These are phyloP conservation scores for Solea senegalensis DNA, from an alignment of 2,113 vertebrate genomes.

Conservation along the genomic window DNA sequence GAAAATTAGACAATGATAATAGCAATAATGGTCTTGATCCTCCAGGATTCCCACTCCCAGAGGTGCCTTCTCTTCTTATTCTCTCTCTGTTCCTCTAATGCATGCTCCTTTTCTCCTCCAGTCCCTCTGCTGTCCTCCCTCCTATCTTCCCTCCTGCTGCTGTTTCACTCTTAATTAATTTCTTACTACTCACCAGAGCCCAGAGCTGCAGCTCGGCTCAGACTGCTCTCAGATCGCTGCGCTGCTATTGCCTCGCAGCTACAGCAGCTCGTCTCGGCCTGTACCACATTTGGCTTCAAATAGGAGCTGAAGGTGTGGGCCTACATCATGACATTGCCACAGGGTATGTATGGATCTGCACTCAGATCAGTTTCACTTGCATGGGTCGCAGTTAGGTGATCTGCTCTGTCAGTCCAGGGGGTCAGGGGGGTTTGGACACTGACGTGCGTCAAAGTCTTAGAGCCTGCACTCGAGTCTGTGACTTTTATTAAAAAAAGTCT, in stretches of 20 bases:
- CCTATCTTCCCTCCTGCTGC: slow-evolving; percentile 70
- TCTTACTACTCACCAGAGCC: slow-evolving; percentile 76
- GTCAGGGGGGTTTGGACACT: slow-evolving; percentile 34
- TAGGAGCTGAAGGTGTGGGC: slow-evolving; percentile 56
- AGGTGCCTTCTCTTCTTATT: slow-evolving; percentile 36
- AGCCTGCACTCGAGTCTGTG: slow-evolving; percentile 8
- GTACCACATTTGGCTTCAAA: slow-evolving; percentile 37
- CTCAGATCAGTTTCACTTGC: slow-evolving; percentile 62
- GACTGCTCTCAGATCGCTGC: slow-evolving; percentile 64
- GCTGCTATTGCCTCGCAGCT: slow-evolving; percentile 54
- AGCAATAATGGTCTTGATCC: slow-evolving; percentile 78
- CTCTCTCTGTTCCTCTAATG: slow-evolving; percentile 21
- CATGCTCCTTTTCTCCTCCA: slow-evolving; percentile 47
- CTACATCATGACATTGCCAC: slow-evolving; percentile 56
- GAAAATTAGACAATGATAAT: slow-evolving; percentile 76
- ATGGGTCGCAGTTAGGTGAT: slow-evolving; percentile 37
- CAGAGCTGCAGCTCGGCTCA: slow-evolving; percentile 69
- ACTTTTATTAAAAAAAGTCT: slow-evolving; percentile 1
- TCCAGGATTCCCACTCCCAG: slow-evolving; percentile 66
- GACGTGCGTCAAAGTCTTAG: slow-evolving; percentile 48
- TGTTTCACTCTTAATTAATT: slow-evolving; percentile 84
- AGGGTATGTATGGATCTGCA: slow-evolving; percentile 28
- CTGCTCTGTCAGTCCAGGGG: slow-evolving; percentile 25
- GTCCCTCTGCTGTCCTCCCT: slow-evolving; percentile 58
- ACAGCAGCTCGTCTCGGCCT: slow-evolving; percentile 44